Evolutionary conservation across 2,113 vertebrate species (phyloP).

Genomic region (Pterocles gutturalis): DNA sequence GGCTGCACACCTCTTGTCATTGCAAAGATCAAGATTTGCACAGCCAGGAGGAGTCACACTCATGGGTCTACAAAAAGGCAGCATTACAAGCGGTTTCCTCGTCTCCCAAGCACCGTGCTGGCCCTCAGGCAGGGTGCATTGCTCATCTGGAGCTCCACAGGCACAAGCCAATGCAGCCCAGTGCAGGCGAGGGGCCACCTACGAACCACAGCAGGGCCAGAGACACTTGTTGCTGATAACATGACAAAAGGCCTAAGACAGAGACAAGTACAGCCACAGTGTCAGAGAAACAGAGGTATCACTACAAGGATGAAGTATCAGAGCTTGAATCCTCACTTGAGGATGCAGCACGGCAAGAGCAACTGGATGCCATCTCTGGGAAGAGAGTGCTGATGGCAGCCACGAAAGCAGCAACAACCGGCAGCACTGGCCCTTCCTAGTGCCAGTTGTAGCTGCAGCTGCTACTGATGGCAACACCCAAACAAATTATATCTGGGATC

Average conservation of each 20-base stretch:
- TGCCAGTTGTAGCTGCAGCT: background rate
- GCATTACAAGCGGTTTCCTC: background rate
- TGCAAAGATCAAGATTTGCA: accelerated
- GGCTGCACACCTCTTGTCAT: background rate
- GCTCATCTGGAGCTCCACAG: background rate
- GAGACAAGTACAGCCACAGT: background rate
- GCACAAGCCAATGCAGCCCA: background rate
- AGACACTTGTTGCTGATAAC: background rate
- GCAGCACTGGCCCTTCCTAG: background rate
- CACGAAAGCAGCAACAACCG: accelerated
- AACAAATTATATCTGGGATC: background rate
- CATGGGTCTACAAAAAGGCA: accelerated
- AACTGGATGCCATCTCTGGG: background rate
- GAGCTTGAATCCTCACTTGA: background rate
- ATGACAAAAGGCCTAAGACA: background rate
- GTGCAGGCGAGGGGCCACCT: background rate
- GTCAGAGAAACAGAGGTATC: background rate
- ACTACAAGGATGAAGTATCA: background rate
- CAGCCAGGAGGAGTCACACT: accelerated
- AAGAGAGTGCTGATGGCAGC: background rate
- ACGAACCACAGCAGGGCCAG: no score
- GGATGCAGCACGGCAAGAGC: background rate
- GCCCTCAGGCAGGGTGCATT: background rate
- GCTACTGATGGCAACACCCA: background rate
- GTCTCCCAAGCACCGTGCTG: background rate